Evolutionary conservation across 2,113 vertebrate species (phyloP).

Genomic region (Labeo catla): DNA sequence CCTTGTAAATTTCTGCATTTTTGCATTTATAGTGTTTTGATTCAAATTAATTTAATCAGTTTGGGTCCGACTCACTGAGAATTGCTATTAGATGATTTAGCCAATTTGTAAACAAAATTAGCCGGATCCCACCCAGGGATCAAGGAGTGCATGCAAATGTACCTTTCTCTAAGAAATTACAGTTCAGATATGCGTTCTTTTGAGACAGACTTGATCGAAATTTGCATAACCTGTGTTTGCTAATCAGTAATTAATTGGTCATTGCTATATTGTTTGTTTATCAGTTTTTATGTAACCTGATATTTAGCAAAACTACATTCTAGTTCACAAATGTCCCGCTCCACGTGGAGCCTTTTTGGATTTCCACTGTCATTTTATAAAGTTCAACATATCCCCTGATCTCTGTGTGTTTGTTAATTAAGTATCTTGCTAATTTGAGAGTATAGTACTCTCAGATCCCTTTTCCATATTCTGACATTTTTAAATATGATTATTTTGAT

Average conservation of each 20-base stretch:
- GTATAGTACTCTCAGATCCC: not conserved
- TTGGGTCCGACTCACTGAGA: constrained; percentile 55
- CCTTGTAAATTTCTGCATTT: constrained; percentile 54
- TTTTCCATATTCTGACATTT: not conserved
- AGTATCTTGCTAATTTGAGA: not conserved
- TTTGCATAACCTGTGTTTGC: constrained; percentile 16
- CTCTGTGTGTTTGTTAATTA: not conserved
- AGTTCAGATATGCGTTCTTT: constrained; percentile 22
- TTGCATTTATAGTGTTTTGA: constrained; percentile 46
- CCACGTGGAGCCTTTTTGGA: not conserved
- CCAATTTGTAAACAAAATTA: constrained; percentile 73
- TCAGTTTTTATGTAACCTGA: not conserved
- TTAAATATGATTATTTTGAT: not conserved
- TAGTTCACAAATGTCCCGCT: not conserved
- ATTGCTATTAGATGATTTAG: constrained; percentile 68
- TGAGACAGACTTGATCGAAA: not conserved
- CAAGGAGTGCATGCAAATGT: constrained; percentile 65
- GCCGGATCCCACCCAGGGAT: constrained; percentile 58
- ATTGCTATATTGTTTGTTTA: not conserved
- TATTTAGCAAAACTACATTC: not conserved
- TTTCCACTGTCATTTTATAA: not conserved
- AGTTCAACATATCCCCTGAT: not conserved
- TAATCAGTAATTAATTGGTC: not conserved
- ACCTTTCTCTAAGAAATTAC: constrained; percentile 56
- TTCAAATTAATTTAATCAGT: constrained; percentile 67